Evolutionary conservation across 2,797 vertebrate species (phyloP).

Genomic region (Phoxinus dragarum): DNA sequence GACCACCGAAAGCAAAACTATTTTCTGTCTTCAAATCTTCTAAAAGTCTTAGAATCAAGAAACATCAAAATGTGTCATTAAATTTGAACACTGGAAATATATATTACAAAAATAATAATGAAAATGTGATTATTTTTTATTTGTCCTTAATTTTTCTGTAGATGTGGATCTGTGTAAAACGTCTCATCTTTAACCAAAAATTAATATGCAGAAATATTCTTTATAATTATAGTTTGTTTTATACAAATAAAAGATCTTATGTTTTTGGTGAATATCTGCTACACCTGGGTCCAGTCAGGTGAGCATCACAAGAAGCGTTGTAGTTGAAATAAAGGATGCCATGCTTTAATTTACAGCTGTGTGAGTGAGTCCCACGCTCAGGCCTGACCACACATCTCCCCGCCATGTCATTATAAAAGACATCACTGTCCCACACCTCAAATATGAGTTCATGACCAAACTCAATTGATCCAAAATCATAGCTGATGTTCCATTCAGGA

Average conservation of each 20-base stretch:
- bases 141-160: background rate
- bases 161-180: background rate
- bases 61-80: background rate
- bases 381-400: constrained; percentile 78
- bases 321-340: constrained; percentile 82
- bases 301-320: constrained; percentile 73
- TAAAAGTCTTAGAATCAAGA: background rate
- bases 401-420: constrained; percentile 80
- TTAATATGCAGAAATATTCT: background rate
- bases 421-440: constrained; percentile 89
- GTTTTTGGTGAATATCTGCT: constrained; percentile 78
- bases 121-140: background rate
- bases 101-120: background rate
- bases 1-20: background rate
- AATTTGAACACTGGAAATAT: background rate
- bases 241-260: constrained; percentile 49
- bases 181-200: background rate
- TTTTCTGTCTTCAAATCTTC: background rate
- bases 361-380: constrained; percentile 73
- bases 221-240: background rate
- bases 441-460: constrained; percentile 77
- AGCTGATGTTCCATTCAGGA: constrained; percentile 77
- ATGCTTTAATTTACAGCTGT: constrained; percentile 77
- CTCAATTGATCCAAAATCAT: constrained; percentile 79
- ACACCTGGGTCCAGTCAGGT: constrained; percentile 81